These are phyloP conservation scores for Hydroisotoma schaefferi DNA, from an alignment of 2,888 invertebrate species.

Conservation along the genomic window DNA sequence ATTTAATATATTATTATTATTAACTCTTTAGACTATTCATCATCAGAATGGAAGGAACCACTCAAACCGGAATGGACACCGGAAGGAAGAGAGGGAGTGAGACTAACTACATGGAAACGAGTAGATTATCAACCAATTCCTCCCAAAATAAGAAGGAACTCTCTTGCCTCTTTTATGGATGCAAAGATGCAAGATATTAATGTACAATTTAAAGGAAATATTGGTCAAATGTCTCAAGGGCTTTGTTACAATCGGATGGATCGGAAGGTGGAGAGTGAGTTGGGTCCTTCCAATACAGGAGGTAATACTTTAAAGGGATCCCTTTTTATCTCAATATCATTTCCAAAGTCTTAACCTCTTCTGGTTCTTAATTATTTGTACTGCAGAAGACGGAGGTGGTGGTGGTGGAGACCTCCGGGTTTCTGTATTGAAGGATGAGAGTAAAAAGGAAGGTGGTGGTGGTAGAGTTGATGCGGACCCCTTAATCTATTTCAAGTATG, in stretches of 20 bases:
- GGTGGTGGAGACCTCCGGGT: no score
- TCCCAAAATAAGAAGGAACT: slow-evolving; percentile 49
- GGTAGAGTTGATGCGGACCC: slow-evolving; percentile 42
- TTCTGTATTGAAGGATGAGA: slow-evolving; percentile 45
- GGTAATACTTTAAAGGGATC: no score
- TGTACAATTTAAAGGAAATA: slow-evolving; percentile 32
- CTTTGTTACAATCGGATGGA: slow-evolving; percentile 45
- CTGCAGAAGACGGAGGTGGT: no score
- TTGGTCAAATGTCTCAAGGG: slow-evolving; percentile 29
- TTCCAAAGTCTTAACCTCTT: no score
- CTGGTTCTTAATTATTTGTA: no score
- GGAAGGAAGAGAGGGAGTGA: not conserved
- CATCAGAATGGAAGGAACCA: not conserved
- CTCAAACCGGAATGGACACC: slow-evolving; percentile 19
- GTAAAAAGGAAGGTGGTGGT: slow-evolving; percentile 24
- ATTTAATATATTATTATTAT: no score
- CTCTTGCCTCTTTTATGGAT: slow-evolving; percentile 21
- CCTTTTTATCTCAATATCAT: no score
- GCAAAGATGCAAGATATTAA: slow-evolving; percentile 31
- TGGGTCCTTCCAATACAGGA: no score
- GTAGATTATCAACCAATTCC: slow-evolving; percentile 50
- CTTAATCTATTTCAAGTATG: slow-evolving; percentile 75
- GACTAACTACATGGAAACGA: slow-evolving; percentile 22
- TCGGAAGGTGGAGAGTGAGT: slow-evolving; percentile 22
- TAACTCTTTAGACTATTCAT: no score